Evolutionary conservation across 2,888 invertebrate genomes (phyloP).

Genomic region (Xanthia icteritia): DNA sequence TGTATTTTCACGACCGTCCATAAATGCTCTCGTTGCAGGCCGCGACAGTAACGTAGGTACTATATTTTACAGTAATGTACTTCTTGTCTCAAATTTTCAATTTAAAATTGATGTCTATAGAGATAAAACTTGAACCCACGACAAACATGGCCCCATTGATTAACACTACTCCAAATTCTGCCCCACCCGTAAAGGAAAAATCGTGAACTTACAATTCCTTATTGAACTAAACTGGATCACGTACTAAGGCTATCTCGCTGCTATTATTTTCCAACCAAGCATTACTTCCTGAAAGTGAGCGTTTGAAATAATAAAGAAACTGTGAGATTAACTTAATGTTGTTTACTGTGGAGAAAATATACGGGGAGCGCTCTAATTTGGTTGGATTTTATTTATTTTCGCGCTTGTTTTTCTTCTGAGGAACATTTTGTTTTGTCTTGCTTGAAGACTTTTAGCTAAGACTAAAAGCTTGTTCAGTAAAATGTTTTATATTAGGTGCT

Average conservation of each 20-base stretch:
- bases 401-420: conserved; percentile 43
- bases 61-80: neutral
- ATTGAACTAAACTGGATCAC: conserved; percentile 58
- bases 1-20: too few species aligned
- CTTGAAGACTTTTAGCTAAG: conserved; percentile 6
- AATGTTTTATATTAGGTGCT: neutral
- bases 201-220: conserved; percentile 59
- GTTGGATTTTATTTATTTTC: conserved; percentile 56
- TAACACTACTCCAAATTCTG: conserved; percentile 48
- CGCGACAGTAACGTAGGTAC: too few species aligned
- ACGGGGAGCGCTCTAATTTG: conserved; percentile 55
- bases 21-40: too few species aligned
- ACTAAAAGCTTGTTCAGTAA: conserved; percentile 23
- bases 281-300: conserved; percentile 53
- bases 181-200: conserved; percentile 53
- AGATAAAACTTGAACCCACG: conserved; percentile 21
- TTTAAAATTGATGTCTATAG: conserved; percentile 1
- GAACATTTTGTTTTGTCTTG: conserved; percentile 24
- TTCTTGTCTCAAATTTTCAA: neutral
- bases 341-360: conserved; percentile 59
- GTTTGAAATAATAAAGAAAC: conserved; percentile 65
- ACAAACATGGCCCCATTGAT: conserved; percentile 55
- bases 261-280: conserved; percentile 52
- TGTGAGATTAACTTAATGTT: conserved; percentile 62
- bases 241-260: conserved; percentile 40